Evolutionary conservation across 2,113 vertebrate genomes (phyloP).

Genomic region (Oxyura jamaicensis): DNA sequence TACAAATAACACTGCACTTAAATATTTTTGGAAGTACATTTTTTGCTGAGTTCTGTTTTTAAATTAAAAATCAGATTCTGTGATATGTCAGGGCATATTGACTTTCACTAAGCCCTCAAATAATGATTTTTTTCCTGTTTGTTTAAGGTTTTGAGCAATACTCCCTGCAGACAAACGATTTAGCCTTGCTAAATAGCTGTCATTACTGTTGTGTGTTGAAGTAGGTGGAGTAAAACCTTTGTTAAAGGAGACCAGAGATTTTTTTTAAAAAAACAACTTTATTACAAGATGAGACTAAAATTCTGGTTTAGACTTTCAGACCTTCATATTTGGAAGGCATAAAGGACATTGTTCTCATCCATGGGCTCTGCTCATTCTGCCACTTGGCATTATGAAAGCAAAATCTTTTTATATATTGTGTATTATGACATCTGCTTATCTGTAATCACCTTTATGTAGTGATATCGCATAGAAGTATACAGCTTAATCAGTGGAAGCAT

Average conservation of each 20-base stretch:
- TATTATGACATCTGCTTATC: background rate
- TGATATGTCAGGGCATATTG: background rate
- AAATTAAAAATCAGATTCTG: background rate
- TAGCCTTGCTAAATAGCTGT: background rate
- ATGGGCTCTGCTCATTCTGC: background rate
- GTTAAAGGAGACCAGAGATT: background rate
- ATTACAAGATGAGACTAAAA: background rate
- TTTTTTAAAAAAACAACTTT: background rate
- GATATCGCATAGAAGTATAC: background rate
- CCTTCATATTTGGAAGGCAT: background rate
- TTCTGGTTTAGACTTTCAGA: background rate
- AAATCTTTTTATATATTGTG: background rate
- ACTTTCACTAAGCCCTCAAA: background rate
- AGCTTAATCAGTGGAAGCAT: background rate
- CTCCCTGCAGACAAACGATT: background rate
- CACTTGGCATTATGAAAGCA: background rate
- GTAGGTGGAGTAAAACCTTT: background rate
- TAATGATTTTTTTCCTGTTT: background rate
- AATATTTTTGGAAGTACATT: background rate
- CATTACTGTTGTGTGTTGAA: background rate
- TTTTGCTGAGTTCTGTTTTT: background rate
- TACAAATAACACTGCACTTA: background rate
- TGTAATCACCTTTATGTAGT: background rate
- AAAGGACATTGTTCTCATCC: background rate
- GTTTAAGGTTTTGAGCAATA: fast-evolving